A percentile compares a stretch with the other conserved stretches of the same genome.
These are phyloP conservation scores for Raja brachyura DNA, from an alignment of 2,113 vertebrate genomes.

Conservation along the genomic window DNA sequence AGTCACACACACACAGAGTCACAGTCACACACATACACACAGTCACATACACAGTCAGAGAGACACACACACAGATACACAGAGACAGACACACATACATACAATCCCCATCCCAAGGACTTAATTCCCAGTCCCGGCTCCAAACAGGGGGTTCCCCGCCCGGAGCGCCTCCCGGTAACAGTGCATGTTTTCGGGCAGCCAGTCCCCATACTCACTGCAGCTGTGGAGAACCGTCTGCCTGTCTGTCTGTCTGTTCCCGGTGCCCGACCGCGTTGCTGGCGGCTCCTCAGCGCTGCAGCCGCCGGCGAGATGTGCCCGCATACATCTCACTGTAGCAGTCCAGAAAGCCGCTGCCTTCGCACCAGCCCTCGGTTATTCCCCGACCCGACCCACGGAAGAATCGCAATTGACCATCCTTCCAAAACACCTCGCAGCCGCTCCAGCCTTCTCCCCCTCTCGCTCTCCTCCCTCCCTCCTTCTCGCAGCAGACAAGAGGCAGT, in stretches of 20 bases:
- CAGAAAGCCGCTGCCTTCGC: too few species aligned
- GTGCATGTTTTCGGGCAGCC: not conserved
- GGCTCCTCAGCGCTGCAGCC: not conserved
- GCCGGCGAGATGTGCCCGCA: not conserved
- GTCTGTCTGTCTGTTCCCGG: too few species aligned
- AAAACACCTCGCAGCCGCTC: not conserved
- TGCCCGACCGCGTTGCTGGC: not conserved
- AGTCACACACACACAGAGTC: too few species aligned
- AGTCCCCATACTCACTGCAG: not conserved
- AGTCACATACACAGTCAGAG: too few species aligned
- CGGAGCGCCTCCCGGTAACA: not conserved
- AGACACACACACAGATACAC: too few species aligned
- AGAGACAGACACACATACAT: not conserved
- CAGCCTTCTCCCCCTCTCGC: not conserved
- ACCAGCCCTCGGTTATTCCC: not conserved
- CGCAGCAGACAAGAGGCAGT: not conserved
- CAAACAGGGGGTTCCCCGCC: not conserved
- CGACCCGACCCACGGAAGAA: not conserved
- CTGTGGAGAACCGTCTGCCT: not conserved
- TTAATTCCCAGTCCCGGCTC: not conserved
- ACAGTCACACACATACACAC: too few species aligned
- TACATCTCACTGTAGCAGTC: not conserved
- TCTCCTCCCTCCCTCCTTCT: not conserved
- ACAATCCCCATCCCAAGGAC: not conserved
- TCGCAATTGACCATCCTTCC: not conserved